Evolutionary conservation across 2,888 invertebrate species (phyloP), one percentile per base, ranked within the genome.

Genomic region (Autographa pulchrina): DNA sequence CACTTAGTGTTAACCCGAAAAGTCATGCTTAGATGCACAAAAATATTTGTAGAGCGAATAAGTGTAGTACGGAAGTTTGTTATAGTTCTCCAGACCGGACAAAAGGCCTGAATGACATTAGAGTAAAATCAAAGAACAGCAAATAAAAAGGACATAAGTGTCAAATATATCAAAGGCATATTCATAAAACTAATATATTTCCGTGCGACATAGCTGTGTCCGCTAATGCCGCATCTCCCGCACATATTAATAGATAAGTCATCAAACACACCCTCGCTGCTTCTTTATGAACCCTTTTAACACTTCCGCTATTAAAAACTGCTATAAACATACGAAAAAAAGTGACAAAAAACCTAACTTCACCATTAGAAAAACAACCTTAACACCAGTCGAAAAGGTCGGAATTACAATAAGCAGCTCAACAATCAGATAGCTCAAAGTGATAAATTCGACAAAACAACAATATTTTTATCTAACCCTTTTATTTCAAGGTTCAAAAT

Each of bases 301-400:
- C 90, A 87, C 91, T 89, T 93, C 92, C 92, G 91, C 91, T 90
- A 90, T 89, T 87, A 93, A 91, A 83, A 80, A 77, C 75, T 82
- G 81, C 81, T 78, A 84, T 76, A 83, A 84, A 80, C 71, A 77
- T 65, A 48, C 77, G 70, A 83, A 81, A 83, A 77, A 77, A 41
- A 62, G 63, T 72, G 76, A 80, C 83, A 78, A 81, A 83, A 41
- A 58, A 25, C n/a, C 14, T n/a, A 11, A 18, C 43, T 35, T 7
- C 25, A 8, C 8, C 72, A 75, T 16, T 25, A 18, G 31, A 69
- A 75, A 56, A 52, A 8, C n/a, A 68, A 74, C 75, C 68, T 54
- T 75, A 62, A 64, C n/a, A 8, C 8, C 14, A 67, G 14, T 0
- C 0, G 0, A 5, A 18, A 71, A 67, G n/a, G n/a, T 31, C 7